phyloP scores from a whole-genome alignment of 2,113 vertebrate species.

The Scortum barcoo region DNA sequence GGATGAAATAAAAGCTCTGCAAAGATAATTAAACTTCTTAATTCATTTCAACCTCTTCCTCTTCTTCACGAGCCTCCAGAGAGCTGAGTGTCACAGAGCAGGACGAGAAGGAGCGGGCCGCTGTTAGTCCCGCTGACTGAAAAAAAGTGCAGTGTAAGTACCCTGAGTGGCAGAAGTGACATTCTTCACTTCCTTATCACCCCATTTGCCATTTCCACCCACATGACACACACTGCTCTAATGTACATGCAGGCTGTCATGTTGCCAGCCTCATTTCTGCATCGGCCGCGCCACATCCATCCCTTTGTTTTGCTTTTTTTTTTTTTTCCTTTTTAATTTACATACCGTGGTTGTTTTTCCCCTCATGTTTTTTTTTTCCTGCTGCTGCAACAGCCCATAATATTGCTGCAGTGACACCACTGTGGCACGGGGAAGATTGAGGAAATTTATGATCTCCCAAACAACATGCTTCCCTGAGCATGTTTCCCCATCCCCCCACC shows the following conservation, averaged over 20 bases:
- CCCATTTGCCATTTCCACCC: background rate
- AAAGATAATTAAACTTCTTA: constrained; percentile 34
- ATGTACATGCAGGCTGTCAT: background rate
- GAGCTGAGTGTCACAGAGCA: background rate
- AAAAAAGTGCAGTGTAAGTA: background rate
- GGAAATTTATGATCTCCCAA: constrained; percentile 49
- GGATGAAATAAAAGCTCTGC: constrained; percentile 20
- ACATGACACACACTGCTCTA: background rate
- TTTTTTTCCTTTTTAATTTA: background rate
- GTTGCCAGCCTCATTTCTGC: background rate
- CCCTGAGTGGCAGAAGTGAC: background rate
- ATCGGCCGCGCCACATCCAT: background rate
- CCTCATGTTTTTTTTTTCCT: background rate
- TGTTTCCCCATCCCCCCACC: constrained; percentile 57
- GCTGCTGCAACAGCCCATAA: constrained; percentile 43
- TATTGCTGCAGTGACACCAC: constrained; percentile 22
- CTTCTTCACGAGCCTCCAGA: constrained; percentile 4
- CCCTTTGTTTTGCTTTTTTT: background rate
- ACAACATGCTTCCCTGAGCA: constrained; percentile 60
- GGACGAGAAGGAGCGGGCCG: background rate
- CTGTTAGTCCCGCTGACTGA: background rate
- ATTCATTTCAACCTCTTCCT: constrained; percentile 29
- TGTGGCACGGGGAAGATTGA: constrained; percentile 21
- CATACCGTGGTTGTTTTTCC: background rate
- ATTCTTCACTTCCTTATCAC: background rate